Percentiles rank a stretch among this genome's conserved stretches.
Evolutionary conservation across 2,113 vertebrate species (phyloP).

Genomic region (Bos indicus): DNA sequence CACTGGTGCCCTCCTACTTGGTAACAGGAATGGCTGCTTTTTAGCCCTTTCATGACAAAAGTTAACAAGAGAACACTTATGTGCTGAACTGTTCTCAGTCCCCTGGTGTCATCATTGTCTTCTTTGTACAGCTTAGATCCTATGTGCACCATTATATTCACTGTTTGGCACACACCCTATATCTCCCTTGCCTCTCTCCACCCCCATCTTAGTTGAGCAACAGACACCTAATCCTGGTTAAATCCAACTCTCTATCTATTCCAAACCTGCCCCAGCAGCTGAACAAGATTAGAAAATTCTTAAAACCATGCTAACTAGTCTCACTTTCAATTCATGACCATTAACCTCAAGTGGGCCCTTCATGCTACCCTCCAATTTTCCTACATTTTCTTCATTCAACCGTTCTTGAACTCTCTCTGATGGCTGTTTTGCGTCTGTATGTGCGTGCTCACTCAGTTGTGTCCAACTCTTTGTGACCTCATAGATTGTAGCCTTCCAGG

Average conservation of each 20-base stretch:
- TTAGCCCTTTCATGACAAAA: neutral
- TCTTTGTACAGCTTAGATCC: neutral
- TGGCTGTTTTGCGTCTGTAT: neutral
- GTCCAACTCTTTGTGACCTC: neutral
- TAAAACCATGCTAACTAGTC: neutral
- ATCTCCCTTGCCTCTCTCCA: neutral
- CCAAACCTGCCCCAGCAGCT: neutral
- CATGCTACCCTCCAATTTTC: neutral
- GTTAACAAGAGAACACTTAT: neutral
- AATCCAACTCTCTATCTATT: slow-evolving; percentile 14
- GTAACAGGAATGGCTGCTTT: neutral
- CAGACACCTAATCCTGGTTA: neutral
- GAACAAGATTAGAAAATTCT: neutral
- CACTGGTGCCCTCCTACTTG: neutral
- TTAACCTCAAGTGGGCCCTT: neutral
- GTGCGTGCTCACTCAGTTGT: neutral
- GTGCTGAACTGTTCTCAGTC: neutral
- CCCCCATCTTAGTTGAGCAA: neutral
- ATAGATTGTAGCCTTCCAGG: neutral
- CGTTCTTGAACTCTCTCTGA: neutral
- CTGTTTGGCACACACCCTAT: neutral
- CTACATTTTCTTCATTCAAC: neutral
- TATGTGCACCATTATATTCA: neutral
- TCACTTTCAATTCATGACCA: neutral
- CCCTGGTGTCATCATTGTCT: neutral